Conservation (phyloP, 2,888 invertebrate species). For the Pogonocherus hispidulus region DNA sequence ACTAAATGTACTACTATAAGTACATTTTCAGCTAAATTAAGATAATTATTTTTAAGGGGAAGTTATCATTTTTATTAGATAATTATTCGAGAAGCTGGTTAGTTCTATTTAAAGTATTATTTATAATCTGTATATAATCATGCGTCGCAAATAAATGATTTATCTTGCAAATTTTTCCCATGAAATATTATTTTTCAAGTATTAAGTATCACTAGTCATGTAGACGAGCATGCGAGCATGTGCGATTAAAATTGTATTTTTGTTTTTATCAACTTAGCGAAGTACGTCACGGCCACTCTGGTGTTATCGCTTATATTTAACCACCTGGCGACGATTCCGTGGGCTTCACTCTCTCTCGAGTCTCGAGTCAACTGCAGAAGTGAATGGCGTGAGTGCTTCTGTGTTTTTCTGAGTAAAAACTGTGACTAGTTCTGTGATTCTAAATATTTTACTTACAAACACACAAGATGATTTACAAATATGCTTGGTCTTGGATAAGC, state of each 20-base stretch:
- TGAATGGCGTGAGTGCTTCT: neutral
- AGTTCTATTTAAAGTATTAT: too few species aligned
- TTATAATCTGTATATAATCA: too few species aligned
- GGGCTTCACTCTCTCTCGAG: neutral
- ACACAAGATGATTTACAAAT: neutral
- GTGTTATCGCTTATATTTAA: slow-evolving; percentile 1
- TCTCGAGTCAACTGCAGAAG: neutral
- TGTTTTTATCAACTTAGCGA: neutral
- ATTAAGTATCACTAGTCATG: neutral
- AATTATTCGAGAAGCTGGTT: too few species aligned
- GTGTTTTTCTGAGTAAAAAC: neutral
- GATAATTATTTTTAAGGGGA: too few species aligned
- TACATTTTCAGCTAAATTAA: too few species aligned
- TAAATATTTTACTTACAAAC: neutral
- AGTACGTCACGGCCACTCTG: neutral
- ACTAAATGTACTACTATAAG: too few species aligned
- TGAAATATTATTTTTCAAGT: too few species aligned
- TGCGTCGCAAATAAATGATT: too few species aligned
- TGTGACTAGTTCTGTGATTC: neutral
- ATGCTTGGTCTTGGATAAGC: neutral
- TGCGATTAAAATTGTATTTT: neutral
- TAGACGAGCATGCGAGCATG: neutral
- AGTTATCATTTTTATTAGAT: too few species aligned
- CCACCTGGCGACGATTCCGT: neutral
- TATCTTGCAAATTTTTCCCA: too few species aligned